phyloP scores from a whole-genome alignment of 2,888 invertebrate genomes.

The Gastrophysa polygoni region DNA sequence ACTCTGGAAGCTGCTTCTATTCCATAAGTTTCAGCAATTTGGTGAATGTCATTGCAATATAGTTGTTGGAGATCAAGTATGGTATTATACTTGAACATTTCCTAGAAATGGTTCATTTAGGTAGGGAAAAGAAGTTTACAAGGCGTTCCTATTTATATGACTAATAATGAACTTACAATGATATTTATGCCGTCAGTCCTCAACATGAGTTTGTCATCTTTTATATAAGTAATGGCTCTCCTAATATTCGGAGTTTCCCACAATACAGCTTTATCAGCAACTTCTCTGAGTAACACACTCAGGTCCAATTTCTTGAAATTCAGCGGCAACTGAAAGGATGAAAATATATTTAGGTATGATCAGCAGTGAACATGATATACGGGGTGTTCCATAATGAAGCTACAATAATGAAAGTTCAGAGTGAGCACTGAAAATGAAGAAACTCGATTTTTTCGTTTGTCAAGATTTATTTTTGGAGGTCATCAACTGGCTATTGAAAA shows the following conservation, averaged over 20 bases:
- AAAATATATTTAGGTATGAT: too few species aligned
- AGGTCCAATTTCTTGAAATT: conserved; percentile 74
- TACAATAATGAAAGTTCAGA: too few species aligned
- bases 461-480: too few species aligned
- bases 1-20: conserved; percentile 94
- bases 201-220: conserved; percentile 68
- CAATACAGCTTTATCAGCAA: conserved; percentile 75
- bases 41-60: conserved; percentile 94
- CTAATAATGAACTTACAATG: conserved; percentile 58
- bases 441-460: too few species aligned
- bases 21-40: conserved; percentile 88
- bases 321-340: conserved; percentile 63
- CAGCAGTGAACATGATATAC: too few species aligned
- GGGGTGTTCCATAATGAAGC: too few species aligned
- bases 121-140: background rate
- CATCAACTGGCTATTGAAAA: too few species aligned
- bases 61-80: conserved; percentile 80
- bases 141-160: background rate
- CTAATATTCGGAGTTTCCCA: conserved; percentile 82
- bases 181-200: conserved; percentile 97
- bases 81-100: conserved; percentile 84
- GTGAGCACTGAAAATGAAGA: too few species aligned
- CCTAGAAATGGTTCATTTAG: conserved; percentile 62
- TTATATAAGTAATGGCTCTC: conserved; percentile 80
- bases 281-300: conserved; percentile 72